Evolutionary conservation across 2,797 vertebrate genomes (phyloP), one percentile per base, ranked within the genome.

Genomic region (Fistularia commersonii): DNA sequence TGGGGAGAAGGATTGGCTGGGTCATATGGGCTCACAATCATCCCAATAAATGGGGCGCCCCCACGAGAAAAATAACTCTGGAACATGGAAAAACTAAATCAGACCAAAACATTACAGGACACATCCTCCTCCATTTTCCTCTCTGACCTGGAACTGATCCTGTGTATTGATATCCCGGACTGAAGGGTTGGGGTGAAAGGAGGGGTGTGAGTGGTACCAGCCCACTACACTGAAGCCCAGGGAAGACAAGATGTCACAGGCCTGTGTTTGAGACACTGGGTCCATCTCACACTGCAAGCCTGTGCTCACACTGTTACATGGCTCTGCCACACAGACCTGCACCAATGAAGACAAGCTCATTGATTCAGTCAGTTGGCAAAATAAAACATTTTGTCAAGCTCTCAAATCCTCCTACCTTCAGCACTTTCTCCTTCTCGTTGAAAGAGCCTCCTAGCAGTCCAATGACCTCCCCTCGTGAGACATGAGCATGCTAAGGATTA

Each of bases 281-380:
- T 99, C 97, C 97, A 99, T 99, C 87, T 99, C 97, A 1, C 97
- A 99, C 85, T 99, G 97, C 44, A 99, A 71, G 1, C 95, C 97
- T 0, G 97, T 99, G 45, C 97, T 99, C 67, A 97, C 90, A 33
- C 97, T 98, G 79, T 91, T 97, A 61, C 97, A 99, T 0, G 97
- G 97, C 78, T 98, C 97, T 32, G 96, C 95, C 31, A 89, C 91
- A 72, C 86, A 87, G 47, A 99, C 91, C 97, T 99, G 72, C 8
- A 39, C 38, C 45, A 36, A 49, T 34, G 35, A 7, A 32, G 8
- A 49, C 39, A 66, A 5, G 10, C 12, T 60, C 0, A 50, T 13
- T 5, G 2, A 23, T 11, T 32, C 11, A 12, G 34, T 40, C 11
- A 43, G 0, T 41, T 10, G 54, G 43, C 1, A 43, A 23, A 49